Conservation (phyloP, 2,797 vertebrate species). For the Pantherophis alleghaniensis region DNA sequence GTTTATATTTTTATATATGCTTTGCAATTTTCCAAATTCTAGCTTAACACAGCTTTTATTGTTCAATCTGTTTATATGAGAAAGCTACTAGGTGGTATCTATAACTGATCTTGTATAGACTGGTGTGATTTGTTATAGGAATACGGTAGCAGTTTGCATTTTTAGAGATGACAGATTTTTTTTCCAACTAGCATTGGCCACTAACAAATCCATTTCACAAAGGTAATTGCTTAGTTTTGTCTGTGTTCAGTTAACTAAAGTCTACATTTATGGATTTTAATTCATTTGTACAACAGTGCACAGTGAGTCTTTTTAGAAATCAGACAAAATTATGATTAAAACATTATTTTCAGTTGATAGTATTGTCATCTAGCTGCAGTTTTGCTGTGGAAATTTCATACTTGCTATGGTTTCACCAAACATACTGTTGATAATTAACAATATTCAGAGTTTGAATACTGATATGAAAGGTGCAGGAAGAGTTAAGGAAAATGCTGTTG, state of each 20-base stretch:
- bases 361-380: neutral
- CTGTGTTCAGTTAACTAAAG: neutral
- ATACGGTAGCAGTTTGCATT: neutral
- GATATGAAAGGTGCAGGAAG: neutral
- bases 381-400: neutral
- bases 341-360: neutral
- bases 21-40: neutral
- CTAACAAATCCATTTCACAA: neutral
- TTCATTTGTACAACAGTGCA: neutral
- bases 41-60: neutral
- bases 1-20: neutral
- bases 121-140: neutral
- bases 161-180: neutral
- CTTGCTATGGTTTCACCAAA: neutral
- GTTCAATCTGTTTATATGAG: neutral
- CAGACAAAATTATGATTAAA: neutral
- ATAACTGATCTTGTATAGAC: neutral
- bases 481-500: neutral
- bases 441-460: neutral
- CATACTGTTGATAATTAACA: neutral
- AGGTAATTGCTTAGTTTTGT: neutral
- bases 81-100: neutral
- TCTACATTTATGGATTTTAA: neutral
- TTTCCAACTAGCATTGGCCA: neutral
- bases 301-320: neutral